Percentiles rank a stretch among this genome's conserved stretches.
These are phyloP conservation scores for Psilanteris sp. DNA, from an alignment of 1,140 invertebrate species.

Conservation along the genomic window DNA sequence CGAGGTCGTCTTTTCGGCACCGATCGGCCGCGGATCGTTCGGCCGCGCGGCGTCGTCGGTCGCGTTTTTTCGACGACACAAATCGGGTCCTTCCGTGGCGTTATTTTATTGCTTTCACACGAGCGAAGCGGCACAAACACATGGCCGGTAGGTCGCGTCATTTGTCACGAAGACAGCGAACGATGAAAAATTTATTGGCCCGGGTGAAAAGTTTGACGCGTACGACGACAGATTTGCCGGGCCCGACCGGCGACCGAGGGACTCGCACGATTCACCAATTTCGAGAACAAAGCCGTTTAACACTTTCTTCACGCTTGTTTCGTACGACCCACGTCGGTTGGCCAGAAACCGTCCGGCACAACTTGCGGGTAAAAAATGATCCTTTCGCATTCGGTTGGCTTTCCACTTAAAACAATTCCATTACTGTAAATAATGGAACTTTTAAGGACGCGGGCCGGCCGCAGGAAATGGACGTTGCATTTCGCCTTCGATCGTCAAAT, in stretches of 20 bases:
- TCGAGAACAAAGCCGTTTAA: constrained; percentile 9
- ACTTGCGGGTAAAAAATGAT: constrained; percentile 36
- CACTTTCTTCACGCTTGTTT: constrained; percentile 20
- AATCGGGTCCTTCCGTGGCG: background rate
- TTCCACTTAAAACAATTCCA: constrained; percentile 23
- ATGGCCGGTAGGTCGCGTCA: constrained; percentile 25
- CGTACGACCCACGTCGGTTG: background rate
- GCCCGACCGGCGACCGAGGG: background rate
- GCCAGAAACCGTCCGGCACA: constrained; percentile 17
- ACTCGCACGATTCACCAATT: constrained; percentile 4
- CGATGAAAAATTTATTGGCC: constrained; percentile 41
- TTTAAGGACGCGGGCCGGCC: no score
- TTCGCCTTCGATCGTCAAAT: no score
- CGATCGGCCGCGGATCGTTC: no score
- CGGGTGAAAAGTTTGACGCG: constrained; percentile 10
- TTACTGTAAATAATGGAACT: constrained; percentile 18
- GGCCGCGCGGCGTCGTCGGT: no score
- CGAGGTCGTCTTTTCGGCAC: no score
- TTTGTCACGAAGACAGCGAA: constrained; percentile 30
- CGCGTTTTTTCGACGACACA: background rate
- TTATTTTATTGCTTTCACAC: constrained; percentile 37
- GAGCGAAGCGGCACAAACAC: constrained; percentile 15
- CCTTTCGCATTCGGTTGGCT: constrained; percentile 8
- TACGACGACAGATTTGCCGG: constrained; percentile 15
- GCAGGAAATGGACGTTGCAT: no score